Percentiles rank a stretch among this genome's conserved stretches.
These are phyloP conservation scores for Erethizon dorsatum DNA, from an alignment of 2,797 vertebrate species.

Conservation along the genomic window DNA sequence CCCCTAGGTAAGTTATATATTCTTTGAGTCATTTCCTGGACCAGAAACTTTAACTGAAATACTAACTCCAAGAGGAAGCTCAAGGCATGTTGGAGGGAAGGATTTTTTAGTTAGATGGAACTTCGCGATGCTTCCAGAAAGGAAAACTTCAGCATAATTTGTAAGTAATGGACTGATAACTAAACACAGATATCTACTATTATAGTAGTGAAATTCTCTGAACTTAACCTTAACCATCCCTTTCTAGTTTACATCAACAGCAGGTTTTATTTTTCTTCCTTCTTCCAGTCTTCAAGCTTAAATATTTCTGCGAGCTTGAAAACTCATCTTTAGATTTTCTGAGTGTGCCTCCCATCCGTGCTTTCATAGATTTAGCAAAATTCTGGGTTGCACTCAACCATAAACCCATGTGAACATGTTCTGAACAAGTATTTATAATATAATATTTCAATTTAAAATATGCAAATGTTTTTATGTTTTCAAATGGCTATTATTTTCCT, in stretches of 20 bases:
- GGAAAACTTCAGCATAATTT: background rate
- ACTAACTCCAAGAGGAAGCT: background rate
- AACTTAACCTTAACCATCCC: background rate
- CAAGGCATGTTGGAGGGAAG: background rate
- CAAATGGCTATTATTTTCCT: background rate
- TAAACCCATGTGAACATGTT: background rate
- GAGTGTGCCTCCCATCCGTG: background rate
- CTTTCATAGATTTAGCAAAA: background rate
- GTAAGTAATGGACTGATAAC: background rate
- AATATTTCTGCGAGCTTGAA: background rate
- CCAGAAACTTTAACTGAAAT: background rate
- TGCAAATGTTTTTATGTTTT: background rate
- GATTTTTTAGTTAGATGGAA: slow-evolving; percentile 9
- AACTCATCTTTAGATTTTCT: background rate
- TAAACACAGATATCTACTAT: background rate
- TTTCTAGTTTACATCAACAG: background rate
- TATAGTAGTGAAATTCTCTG: background rate
- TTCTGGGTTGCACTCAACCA: background rate
- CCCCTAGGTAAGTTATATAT: background rate
- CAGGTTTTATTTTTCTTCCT: background rate
- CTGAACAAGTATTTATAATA: background rate
- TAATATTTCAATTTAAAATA: background rate
- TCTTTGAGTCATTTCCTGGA: background rate
- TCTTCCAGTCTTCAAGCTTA: background rate
- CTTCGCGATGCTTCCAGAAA: background rate